Conservation (phyloP, 2,888 invertebrate species). For the Scelioninae gen. 1 region DNA sequence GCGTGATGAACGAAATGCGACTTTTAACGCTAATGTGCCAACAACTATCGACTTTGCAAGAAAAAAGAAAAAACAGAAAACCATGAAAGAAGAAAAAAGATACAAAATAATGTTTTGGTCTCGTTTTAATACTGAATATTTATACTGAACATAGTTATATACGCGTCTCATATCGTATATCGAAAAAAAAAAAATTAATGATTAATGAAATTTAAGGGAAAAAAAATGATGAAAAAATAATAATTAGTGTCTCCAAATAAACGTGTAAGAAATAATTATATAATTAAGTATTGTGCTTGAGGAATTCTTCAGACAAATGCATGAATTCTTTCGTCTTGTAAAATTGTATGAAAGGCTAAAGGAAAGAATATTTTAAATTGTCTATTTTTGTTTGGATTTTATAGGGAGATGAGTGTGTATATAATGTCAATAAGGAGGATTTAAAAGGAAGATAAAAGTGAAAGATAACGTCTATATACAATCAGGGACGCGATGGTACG, state of each 20-base stretch:
- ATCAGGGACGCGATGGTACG: conserved; percentile 59
- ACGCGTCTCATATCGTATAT: conserved; percentile 68
- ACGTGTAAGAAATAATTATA: conserved; percentile 75
- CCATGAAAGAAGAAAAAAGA: conserved; percentile 28
- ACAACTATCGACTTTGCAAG: conserved; percentile 76
- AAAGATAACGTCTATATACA: conserved; percentile 63
- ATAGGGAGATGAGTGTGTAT: conserved; percentile 73
- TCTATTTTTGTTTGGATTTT: conserved; percentile 81
- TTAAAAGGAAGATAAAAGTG: conserved; percentile 32
- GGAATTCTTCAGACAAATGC: conserved; percentile 76
- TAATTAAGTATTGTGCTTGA: conserved; percentile 73
- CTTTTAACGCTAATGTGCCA: conserved; percentile 82
- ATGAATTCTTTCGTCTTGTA: conserved; percentile 79
- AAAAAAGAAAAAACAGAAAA: conserved; percentile 45
- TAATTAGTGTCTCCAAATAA: conserved; percentile 76
- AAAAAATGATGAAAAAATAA: conserved; percentile 58
- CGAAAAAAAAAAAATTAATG: conserved; percentile 37
- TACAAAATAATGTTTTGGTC: conserved; percentile 40
- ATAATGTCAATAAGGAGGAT: conserved; percentile 72
- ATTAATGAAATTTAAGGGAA: conserved; percentile 37
- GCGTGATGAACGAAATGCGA: conserved; percentile 68
- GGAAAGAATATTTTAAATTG: conserved; percentile 79
- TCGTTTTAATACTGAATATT: conserved; percentile 60
- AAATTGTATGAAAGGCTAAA: conserved; percentile 70
- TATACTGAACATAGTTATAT: conserved; percentile 68